Percentiles rank a stretch among this genome's conserved stretches.
phyloP scores from a whole-genome alignment of 2,888 invertebrate species.

The Agrilus biguttatus region DNA sequence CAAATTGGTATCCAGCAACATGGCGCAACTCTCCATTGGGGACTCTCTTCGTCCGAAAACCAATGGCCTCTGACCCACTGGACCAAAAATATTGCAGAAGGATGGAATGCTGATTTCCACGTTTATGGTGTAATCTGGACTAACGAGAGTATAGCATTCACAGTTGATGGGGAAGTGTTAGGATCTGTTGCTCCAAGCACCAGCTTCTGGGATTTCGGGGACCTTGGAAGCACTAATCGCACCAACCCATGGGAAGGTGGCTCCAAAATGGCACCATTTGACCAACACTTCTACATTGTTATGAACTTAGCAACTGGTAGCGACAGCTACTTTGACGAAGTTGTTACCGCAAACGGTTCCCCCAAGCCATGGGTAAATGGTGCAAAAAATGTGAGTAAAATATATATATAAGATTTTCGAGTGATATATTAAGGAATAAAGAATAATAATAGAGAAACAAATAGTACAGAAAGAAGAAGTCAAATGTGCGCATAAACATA shows the following conservation, averaged over 20 bases:
- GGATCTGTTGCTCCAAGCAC: conserved; percentile 37
- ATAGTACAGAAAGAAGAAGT: no score
- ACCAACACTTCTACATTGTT: conserved; percentile 49
- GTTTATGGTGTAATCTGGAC: conserved; percentile 54
- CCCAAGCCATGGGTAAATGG: conserved; percentile 47
- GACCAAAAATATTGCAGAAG: conserved; percentile 22
- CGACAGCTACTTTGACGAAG: conserved; percentile 45
- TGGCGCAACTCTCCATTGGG: conserved; percentile 51
- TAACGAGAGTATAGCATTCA: conserved; percentile 34
- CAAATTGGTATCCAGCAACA: conserved; percentile 45
- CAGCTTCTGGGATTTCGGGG: conserved; percentile 50
- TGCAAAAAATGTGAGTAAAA: conserved; percentile 34
- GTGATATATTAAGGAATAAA: no score
- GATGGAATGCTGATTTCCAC: conserved; percentile 45
- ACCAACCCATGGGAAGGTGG: conserved; percentile 44
- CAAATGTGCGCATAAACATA: no score
- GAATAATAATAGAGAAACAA: no score
- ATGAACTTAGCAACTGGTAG: conserved; percentile 57
- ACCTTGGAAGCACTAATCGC: conserved; percentile 34
- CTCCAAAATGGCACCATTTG: conserved; percentile 51
- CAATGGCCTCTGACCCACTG: conserved; percentile 39
- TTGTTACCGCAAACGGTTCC: conserved; percentile 30
- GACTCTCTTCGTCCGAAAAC: conserved; percentile 41
- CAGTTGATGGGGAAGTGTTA: conserved; percentile 36
- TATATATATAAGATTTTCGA: no score